These are phyloP conservation scores for Arion vulgaris DNA, from an alignment of 1,140 invertebrate genomes.

Conservation along the genomic window DNA sequence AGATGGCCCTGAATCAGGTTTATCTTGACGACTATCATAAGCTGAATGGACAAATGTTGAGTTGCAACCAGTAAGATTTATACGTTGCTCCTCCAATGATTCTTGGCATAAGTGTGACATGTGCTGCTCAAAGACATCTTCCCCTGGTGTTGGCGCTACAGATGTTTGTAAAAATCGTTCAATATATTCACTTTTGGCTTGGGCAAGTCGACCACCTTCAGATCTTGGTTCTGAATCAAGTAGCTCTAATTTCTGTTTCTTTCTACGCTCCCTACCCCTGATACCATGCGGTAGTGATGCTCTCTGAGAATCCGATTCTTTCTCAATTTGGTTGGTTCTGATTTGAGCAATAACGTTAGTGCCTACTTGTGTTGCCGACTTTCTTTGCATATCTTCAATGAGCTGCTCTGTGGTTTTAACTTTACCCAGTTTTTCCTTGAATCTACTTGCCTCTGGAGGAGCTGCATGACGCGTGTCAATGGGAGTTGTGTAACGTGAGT, in stretches of 20 bases:
- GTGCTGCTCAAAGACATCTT: slow-evolving; percentile 62
- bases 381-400: slow-evolving; percentile 83
- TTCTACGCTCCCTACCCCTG: slow-evolving; percentile 55
- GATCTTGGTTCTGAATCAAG: slow-evolving; percentile 42
- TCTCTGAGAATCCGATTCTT: slow-evolving; percentile 63
- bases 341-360: slow-evolving; percentile 68
- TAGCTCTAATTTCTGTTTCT: slow-evolving; percentile 45
- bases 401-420: slow-evolving; percentile 89
- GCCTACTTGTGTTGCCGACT: slow-evolving; percentile 73
- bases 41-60: slow-evolving; percentile 30
- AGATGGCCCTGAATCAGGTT: slow-evolving; percentile 31
- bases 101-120: slow-evolving; percentile 22
- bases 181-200: slow-evolving; percentile 77
- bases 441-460: slow-evolving; percentile 21
- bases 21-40: slow-evolving; percentile 39
- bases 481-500: slow-evolving; percentile 37
- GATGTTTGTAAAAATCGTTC: slow-evolving; percentile 75
- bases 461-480: slow-evolving; percentile 32
- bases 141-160: slow-evolving; percentile 53
- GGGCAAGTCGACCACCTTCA: slow-evolving; percentile 61
- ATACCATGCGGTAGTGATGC: slow-evolving; percentile 64
- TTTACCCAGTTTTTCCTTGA: slow-evolving; percentile 74
- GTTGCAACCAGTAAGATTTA: slow-evolving; percentile 31
- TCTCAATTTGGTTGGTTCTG: slow-evolving; percentile 68
- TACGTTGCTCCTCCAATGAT: slow-evolving; percentile 28